Evolutionary conservation across 2,113 vertebrate genomes (phyloP).

Genomic region (Passer domesticus): DNA sequence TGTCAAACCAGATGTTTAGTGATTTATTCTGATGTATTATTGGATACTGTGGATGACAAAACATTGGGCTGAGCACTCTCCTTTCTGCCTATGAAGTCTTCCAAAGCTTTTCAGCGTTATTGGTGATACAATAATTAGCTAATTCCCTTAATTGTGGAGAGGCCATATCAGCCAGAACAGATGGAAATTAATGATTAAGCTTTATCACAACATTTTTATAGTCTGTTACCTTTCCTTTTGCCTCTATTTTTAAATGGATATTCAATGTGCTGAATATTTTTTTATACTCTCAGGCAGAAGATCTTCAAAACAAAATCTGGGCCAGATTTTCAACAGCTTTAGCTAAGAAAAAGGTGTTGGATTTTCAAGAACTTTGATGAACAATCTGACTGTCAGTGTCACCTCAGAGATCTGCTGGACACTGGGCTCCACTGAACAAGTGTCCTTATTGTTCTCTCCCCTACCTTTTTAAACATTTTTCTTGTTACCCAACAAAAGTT

Average conservation of each 20-base stretch:
- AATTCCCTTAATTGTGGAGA: slow-evolving; percentile 38
- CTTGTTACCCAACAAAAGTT: not conserved
- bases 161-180: slow-evolving; percentile 30
- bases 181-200: slow-evolving; percentile 44
- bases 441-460: not conserved
- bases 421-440: not conserved
- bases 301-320: slow-evolving; percentile 17
- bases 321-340: not conserved
- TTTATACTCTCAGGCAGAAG: not conserved
- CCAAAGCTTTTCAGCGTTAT: slow-evolving; percentile 29
- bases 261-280: not conserved
- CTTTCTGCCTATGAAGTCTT: slow-evolving; percentile 21
- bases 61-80: not conserved
- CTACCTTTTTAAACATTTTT: not conserved
- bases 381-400: not conserved
- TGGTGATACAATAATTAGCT: slow-evolving; percentile 28
- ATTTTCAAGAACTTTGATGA: not conserved
- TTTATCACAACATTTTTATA: slow-evolving; percentile 19
- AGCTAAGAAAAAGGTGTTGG: not conserved
- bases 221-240: slow-evolving; percentile 23
- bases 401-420: not conserved
- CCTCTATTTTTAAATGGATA: not conserved
- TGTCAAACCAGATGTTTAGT: slow-evolving; percentile 60
- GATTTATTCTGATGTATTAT: slow-evolving; percentile 52
- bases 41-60: slow-evolving; percentile 21